Evolutionary conservation across 2,113 vertebrate genomes (phyloP), one percentile per base, ranked within the genome.

Genomic region (Equus quagga): DNA sequence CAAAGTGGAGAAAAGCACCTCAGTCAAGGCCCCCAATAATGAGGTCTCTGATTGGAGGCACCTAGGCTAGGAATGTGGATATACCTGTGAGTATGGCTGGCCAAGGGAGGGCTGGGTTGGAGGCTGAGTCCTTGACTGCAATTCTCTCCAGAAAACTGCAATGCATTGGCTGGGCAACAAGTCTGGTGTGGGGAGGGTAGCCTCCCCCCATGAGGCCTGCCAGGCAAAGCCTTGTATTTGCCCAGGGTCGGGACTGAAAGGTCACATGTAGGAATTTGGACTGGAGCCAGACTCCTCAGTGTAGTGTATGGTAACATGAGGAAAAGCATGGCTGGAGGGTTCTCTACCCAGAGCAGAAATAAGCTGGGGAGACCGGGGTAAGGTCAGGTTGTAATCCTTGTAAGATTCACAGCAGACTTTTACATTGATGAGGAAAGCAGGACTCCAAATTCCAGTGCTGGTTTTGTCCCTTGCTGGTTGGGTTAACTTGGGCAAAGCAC

Each of bases 121-220:
- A 44, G 8, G 62, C 23, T 46, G 72, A 36, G 6, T 31, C 44
- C 19, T n/a, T n/a, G 12, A 62, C 76, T 33, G 17, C 41, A 78
- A 1, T 33, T 87, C 33, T 8, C 5, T 56, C 76, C 19, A 54
- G 54, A 67, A 84, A 88, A 79, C 13, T 36, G 7, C 8, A n/a
- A 1, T 31, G 5, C 4, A 7, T 15, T 36, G 18, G 18, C 31
- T 46, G 14, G 24, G 4, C 1, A 31, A 6, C 23, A 46, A 26
- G 6, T 18, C 3, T 46, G 17, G 8, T 24, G 7, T 46, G 12
- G 9, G 19, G 23, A 65, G 12, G 23, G 83, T 36, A 44, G 44
- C 15, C 21, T 49, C 18, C 6, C 18, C 19, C 60, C 7, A 8
- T 24, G 51, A 36, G 24, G 9, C 11, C 44, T 28, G 13, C 23